Evolutionary conservation across 2,113 vertebrate species (phyloP).

Genomic region (Dendropsophus ebraccatus): DNA sequence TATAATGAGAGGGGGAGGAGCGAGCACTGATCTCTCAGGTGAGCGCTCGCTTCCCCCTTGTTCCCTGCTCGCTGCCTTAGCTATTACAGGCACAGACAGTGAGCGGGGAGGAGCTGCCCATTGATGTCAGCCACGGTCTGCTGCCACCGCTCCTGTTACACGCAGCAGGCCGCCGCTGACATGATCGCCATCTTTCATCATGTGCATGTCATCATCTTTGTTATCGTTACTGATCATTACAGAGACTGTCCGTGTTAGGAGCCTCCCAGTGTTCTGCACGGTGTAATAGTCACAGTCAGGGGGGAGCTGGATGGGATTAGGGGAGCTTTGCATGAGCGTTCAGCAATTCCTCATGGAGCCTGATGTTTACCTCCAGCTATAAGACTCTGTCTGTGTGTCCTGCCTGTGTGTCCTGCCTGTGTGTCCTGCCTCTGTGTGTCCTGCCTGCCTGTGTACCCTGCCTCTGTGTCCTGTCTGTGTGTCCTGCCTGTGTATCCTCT

Average conservation of each 20-base stretch:
- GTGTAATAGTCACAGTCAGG: conserved; percentile 23
- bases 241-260: neutral
- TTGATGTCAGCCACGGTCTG: too few species aligned
- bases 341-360: conserved; percentile 30
- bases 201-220: neutral
- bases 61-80: too few species aligned
- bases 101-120: too few species aligned
- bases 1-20: too few species aligned
- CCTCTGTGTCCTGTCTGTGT: conserved; percentile 10
- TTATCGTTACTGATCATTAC: conserved; percentile 21
- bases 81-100: too few species aligned
- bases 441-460: too few species aligned
- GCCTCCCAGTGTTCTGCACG: conserved; percentile 4
- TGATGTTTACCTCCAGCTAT: neutral
- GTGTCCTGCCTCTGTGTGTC: neutral
- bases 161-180: too few species aligned
- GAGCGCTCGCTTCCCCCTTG: too few species aligned
- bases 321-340: neutral
- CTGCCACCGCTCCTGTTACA: too few species aligned
- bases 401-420: neutral
- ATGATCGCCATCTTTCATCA: too few species aligned
- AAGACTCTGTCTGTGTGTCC: conserved; percentile 12
- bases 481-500: neutral
- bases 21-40: too few species aligned
- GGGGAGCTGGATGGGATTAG: neutral